Percentiles rank a stretch among this genome's conserved stretches.
Conservation (phyloP, 2,797 vertebrate species). For the Nannoperca obscura region DNA sequence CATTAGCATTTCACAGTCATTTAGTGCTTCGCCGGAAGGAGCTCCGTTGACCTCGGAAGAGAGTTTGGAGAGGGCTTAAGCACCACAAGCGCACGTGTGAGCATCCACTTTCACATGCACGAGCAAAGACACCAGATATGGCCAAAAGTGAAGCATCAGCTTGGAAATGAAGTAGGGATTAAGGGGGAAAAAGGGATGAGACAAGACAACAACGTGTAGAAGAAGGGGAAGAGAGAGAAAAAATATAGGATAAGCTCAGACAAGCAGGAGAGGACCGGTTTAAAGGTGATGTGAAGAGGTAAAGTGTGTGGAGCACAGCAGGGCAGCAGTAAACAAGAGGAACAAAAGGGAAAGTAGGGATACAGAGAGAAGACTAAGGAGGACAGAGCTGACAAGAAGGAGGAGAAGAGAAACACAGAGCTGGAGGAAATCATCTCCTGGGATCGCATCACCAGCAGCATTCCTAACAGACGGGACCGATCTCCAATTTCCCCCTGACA, state of each 20-base stretch:
- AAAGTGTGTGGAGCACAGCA: slow-evolving; percentile 2
- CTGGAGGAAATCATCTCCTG: slow-evolving; percentile 67
- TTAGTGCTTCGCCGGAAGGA: slow-evolving; percentile 75
- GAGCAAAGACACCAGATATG: slow-evolving; percentile 23
- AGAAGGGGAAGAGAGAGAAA: background rate
- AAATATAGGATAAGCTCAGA: background rate
- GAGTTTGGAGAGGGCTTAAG: slow-evolving; percentile 70
- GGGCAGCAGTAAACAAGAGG: background rate
- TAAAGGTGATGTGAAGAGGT: slow-evolving; percentile 17
- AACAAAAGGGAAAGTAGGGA: slow-evolving; percentile 21
- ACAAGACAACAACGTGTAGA: background rate
- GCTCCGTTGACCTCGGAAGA: slow-evolving; percentile 70
- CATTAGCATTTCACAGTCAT: slow-evolving; percentile 83
- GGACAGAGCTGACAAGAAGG: slow-evolving; percentile 38
- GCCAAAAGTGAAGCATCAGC: slow-evolving; percentile 41
- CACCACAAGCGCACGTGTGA: slow-evolving; percentile 36
- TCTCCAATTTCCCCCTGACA: slow-evolving; percentile 80
- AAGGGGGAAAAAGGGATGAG: slow-evolving; percentile 3
- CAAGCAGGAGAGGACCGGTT: background rate
- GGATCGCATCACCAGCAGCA: slow-evolving; percentile 76
- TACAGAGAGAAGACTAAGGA: slow-evolving; percentile 25
- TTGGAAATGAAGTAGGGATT: slow-evolving; percentile 20
- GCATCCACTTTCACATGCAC: slow-evolving; percentile 33
- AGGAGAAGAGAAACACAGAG: slow-evolving; percentile 52
- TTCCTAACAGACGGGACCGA: slow-evolving; percentile 73